Conservation (phyloP, 1,140 invertebrate species). For the Theocolax elegans region DNA sequence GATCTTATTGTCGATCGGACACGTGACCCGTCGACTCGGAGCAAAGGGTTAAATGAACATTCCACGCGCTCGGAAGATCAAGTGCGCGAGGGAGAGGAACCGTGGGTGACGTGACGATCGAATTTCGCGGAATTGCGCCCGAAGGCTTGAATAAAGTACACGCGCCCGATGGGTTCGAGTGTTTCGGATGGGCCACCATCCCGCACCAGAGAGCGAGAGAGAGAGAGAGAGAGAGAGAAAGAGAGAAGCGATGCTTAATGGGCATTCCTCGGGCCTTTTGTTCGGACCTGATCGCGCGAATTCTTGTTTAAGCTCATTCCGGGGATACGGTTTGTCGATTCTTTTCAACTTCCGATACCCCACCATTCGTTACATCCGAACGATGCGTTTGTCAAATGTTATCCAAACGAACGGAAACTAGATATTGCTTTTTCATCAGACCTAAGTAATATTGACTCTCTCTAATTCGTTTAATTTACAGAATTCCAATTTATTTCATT, state of each 20-base stretch:
- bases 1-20: constrained; percentile 30
- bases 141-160: constrained; percentile 11
- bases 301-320: constrained; percentile 3
- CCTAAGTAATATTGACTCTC: too few relatives aligned
- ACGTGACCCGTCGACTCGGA: constrained; percentile 24
- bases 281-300: neutral
- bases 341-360: too few relatives aligned
- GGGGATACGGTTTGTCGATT: too few relatives aligned
- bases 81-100: neutral
- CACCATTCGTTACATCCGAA: too few relatives aligned
- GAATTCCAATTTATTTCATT: too few relatives aligned
- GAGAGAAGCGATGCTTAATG: constrained; percentile 6
- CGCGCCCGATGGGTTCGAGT: constrained; percentile 8
- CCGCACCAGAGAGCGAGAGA: neutral
- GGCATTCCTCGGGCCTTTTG: constrained; percentile 22
- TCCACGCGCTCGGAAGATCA: constrained; percentile 38
- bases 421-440: too few relatives aligned
- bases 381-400: too few relatives aligned
- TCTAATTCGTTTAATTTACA: too few relatives aligned
- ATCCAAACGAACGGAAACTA: too few relatives aligned
- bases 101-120: constrained; percentile 9
- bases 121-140: constrained; percentile 14
- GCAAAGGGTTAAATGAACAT: constrained; percentile 36
- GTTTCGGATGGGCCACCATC: constrained; percentile 16
- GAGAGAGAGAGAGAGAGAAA: neutral